phyloP scores from a whole-genome alignment of 2,113 vertebrate genomes.

The Rhinichthys klamathensis region DNA sequence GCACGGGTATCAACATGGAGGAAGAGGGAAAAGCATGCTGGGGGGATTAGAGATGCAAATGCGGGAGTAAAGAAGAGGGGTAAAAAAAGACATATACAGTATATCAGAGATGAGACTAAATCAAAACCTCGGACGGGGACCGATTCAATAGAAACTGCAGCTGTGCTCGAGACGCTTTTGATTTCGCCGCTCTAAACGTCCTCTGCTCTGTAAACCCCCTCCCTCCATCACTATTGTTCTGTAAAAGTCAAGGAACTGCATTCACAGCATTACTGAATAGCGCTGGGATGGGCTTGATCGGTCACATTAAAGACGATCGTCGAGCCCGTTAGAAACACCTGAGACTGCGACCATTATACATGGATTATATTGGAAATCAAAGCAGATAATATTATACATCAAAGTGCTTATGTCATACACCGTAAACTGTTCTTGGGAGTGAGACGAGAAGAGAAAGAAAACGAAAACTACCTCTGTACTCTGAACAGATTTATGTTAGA shows the following conservation, averaged over 20 bases:
- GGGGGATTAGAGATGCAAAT: slow-evolving; percentile 60
- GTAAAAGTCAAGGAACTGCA: slow-evolving; percentile 35
- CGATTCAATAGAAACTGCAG: slow-evolving; percentile 47
- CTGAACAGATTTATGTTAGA: not conserved
- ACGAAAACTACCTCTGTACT: not conserved
- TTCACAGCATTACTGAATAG: slow-evolving; percentile 33
- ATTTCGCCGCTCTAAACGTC: slow-evolving; percentile 16
- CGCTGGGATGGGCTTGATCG: slow-evolving; percentile 38
- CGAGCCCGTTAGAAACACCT: not conserved
- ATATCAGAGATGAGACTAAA: slow-evolving; percentile 55
- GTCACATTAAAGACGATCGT: slow-evolving; percentile 24
- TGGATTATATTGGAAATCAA: slow-evolving; percentile 4
- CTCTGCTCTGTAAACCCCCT: slow-evolving; percentile 32
- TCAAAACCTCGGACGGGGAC: slow-evolving; percentile 44
- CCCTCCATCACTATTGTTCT: slow-evolving; percentile 27
- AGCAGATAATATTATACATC: slow-evolving; percentile 25
- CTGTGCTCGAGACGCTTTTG: slow-evolving; percentile 1
- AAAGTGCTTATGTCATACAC: not conserved
- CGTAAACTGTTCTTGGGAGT: not conserved
- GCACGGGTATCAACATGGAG: slow-evolving; percentile 71
- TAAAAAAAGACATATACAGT: slow-evolving; percentile 42
- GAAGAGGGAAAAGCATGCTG: slow-evolving; percentile 77
- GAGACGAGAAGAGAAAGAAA: not conserved
- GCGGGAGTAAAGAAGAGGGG: slow-evolving; percentile 29
- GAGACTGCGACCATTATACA: slow-evolving; percentile 4